Percentiles rank a stretch among this genome's conserved stretches.
phyloP scores from a whole-genome alignment of 2,113 vertebrate genomes.

The Periophthalmodon schlosseri region DNA sequence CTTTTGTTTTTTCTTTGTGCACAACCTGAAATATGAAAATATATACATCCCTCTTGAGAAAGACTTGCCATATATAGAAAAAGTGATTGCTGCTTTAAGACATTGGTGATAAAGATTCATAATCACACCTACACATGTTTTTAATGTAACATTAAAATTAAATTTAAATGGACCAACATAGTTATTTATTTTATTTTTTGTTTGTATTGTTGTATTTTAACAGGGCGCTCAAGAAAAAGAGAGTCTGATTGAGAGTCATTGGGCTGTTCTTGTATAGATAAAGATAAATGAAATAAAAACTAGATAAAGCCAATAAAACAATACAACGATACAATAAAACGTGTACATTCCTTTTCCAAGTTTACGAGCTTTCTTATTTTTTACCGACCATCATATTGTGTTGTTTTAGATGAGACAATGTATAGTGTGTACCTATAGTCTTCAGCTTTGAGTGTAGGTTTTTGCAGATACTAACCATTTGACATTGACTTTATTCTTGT shows the following conservation, averaged over 20 bases:
- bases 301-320: background rate
- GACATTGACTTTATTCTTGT: conserved; percentile 57
- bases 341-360: background rate
- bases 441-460: conserved; percentile 12
- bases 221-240: no score
- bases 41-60: background rate
- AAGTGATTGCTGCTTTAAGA: background rate
- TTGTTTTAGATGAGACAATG: conserved; percentile 20
- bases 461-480: conserved; percentile 22
- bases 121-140: no score
- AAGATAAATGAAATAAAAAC: background rate
- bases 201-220: no score
- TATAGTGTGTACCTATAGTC: conserved; percentile 12
- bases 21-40: background rate
- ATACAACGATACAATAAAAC: no score
- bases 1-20: conserved; percentile 14
- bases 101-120: no score
- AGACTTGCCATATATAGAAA: background rate
- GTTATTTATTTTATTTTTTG: no score
- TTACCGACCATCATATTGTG: background rate
- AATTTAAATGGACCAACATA: no score
- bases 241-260: no score
- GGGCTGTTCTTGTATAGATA: no score
- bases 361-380: background rate
- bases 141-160: no score